phyloP scores from a whole-genome alignment of 2,113 vertebrate species.

The Platichthys flesus region DNA sequence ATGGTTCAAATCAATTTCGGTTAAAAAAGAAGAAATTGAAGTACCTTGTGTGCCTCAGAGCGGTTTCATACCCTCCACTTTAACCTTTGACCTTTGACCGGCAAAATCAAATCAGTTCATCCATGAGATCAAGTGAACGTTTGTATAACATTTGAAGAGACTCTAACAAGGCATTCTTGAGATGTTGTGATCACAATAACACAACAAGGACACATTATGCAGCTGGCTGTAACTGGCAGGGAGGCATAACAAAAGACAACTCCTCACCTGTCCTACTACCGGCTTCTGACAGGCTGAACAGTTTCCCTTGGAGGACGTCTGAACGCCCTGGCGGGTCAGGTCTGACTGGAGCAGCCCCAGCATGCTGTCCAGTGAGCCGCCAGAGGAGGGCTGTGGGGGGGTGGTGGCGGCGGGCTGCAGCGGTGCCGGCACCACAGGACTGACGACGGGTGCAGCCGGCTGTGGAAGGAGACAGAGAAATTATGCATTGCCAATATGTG shows the following conservation, averaged over 20 bases:
- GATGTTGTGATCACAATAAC: too few species aligned
- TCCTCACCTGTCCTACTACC: conserved; percentile 89
- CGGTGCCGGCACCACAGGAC: conserved; percentile 58
- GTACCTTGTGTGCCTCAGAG: too few species aligned
- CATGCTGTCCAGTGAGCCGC: conserved; percentile 91
- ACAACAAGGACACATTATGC: neutral
- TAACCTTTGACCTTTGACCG: too few species aligned
- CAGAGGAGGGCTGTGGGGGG: conserved; percentile 61
- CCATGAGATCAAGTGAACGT: too few species aligned
- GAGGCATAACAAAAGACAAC: neutral
- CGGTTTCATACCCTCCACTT: too few species aligned
- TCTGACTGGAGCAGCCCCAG: conserved; percentile 92
- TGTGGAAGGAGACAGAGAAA: conserved; percentile 33
- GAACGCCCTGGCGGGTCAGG: conserved; percentile 89
- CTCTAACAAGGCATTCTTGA: too few species aligned
- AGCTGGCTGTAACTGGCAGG: too few species aligned
- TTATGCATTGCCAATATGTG: neutral
- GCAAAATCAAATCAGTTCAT: too few species aligned
- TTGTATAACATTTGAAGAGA: too few species aligned
- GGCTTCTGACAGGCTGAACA: conserved; percentile 92
- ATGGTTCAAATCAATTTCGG: neutral
- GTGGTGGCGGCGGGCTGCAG: conserved; percentile 63
- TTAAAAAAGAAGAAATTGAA: neutral
- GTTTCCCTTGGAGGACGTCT: conserved; percentile 89
- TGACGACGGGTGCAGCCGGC: conserved; percentile 71